Base-by-base conservation (phyloP, 2,888 invertebrate genomes). In the Cryptus viduatorius region DNA sequence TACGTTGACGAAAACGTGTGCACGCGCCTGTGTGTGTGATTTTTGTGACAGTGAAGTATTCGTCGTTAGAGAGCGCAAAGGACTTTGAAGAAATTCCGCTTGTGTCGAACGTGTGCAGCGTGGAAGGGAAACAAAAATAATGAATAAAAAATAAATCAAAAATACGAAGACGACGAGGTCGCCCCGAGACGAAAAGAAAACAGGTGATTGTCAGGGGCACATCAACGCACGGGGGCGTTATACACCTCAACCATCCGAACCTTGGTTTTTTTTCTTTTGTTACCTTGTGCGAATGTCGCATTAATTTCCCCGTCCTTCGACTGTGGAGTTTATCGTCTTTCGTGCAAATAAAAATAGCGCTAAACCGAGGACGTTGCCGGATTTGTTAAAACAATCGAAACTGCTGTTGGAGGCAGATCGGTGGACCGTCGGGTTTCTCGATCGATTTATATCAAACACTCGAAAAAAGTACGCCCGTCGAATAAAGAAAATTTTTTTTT, bases 141-240 rank as follows among this genome's bases (percentile, higher is more conserved):
- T 37, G 0, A n/a, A n/a, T n/a, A n/a, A n/a, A n/a, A n/a, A n/a
- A n/a, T 37, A 7, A 37, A 14, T 73, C 59, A 53, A 16, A 65
- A 65, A 53, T 37, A 16, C 48, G 69, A 69, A 80, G 65, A 77
- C 56, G 56, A 24, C 56, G 56, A 56, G 56, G 46, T 50, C 44
- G 53, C 56, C 64, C 69, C 69, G 37, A 44, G 44, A 68, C 44
- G 37, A 4, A 61, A 10, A 19, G 48, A 61, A 76, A 81, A 83
- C 87, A 86, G 89, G 90, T 89, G 90, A 90, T 90, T 88, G 85
- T 89, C 80, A 46, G 44, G 16, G 42, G 67, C 53, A 64, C 16
- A 59, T 76, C 65, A 68, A 59, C 78, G 44, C 64, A 72, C 31
- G 65, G 77, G 79, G 59, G 44, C n/a, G n/a, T 50, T 31, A 16